Evolutionary conservation across 2,888 invertebrate genomes (phyloP), one percentile per base, ranked within the genome.

Genomic region (Ctena decussata): DNA sequence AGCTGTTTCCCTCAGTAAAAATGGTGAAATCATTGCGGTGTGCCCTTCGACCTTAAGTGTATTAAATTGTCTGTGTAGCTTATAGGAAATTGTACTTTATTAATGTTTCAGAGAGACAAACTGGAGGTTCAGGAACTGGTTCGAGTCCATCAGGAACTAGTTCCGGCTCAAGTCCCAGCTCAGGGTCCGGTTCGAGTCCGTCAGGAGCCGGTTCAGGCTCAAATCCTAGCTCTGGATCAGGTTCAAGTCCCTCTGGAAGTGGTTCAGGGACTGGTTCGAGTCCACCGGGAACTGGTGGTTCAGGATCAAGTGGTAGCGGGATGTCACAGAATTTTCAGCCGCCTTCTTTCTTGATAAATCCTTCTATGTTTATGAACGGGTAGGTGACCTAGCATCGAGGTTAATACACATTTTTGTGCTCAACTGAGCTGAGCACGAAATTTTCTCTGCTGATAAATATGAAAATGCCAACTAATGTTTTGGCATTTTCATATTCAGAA

Each of bases 301-400:
- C 78, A 27, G 72, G 83, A 18, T 71, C 70, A n/a, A 35, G 60
- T 53, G 74, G 78, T 18, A 73, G 77, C 32, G 80, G 86, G 15
- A 24, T 83, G 49, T 84, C 85, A 37, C 90, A 90, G 32, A 90
- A 90, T 69, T 77, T 90, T 71, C 90, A 90, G 65, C 90, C 90
- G 18, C 90, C 90, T 15, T 85, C 85, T n/a, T 90, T 89, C 57
- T 27, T 90, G 12, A 46, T 84, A 11, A 87, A 90, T 30, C 90
- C 90, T 12, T 85, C 90, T 44, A 84, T 89, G 65, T 90, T 90
- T 41, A 82, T 86, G 30, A 76, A 24, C 24, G 87, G 87, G 3
- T n/a, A n/a, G n/a, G n/a, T n/a, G n/a, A n/a, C n/a, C n/a, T n/a
- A n/a, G n/a, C n/a, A n/a, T n/a, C n/a, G n/a, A n/a, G n/a, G n/a